These are phyloP conservation scores for Pantherophis guttatus DNA, from an alignment of 2,113 vertebrate species.

Conservation along the genomic window DNA sequence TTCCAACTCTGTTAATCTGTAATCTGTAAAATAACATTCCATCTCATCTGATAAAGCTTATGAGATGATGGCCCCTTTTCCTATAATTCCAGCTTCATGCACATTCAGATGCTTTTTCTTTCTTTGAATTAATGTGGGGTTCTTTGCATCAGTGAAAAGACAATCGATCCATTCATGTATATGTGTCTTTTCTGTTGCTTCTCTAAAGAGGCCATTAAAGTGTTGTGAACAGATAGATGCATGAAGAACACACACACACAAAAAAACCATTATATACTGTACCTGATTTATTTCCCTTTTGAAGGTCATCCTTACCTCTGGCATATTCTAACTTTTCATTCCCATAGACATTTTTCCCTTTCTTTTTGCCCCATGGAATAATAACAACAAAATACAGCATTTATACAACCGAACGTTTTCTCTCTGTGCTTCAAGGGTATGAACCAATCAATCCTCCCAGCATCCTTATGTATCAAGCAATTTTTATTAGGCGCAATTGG, in stretches of 20 bases:
- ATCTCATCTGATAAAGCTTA: neutral
- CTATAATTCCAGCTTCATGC: neutral
- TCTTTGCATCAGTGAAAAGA: neutral
- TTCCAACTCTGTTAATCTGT: too few relatives aligned
- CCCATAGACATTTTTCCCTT: conserved; percentile 8
- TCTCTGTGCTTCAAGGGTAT: conserved; percentile 31
- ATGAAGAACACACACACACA: conserved; percentile 11
- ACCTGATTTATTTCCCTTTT: conserved; percentile 28
- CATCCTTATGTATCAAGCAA: conserved; percentile 19
- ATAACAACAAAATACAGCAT: conserved; percentile 50
- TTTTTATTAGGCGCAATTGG: conserved; percentile 27
- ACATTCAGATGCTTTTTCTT: neutral
- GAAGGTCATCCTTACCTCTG: conserved; percentile 35
- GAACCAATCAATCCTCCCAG: conserved; percentile 43
- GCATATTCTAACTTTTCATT: conserved; percentile 22
- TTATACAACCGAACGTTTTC: conserved; percentile 26
- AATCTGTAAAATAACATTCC: neutral
- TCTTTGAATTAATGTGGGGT: neutral
- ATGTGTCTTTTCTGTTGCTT: neutral
- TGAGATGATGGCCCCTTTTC: too few relatives aligned
- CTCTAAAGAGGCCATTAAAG: conserved; percentile 3
- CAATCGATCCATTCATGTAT: neutral
- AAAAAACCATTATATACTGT: neutral
- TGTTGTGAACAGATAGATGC: neutral
- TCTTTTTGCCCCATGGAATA: conserved; percentile 12